Evolutionary conservation across 1,140 invertebrate species (phyloP).

Genomic region (Phymorhynchus buccinoides): DNA sequence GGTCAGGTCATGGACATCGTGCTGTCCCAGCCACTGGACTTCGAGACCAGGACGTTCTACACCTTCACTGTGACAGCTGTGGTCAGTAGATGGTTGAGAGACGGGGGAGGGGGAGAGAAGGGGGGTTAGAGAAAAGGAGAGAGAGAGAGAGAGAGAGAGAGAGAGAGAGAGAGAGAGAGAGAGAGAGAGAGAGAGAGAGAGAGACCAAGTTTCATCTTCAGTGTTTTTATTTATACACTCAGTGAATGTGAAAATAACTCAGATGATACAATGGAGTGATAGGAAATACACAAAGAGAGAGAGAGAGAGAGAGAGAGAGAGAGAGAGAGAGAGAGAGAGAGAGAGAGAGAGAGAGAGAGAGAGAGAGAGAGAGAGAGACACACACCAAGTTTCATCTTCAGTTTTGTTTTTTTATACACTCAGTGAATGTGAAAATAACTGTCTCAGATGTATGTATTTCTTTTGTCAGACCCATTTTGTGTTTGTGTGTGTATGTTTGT

Average conservation of each 20-base stretch:
- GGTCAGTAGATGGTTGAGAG: background rate
- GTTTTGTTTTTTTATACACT: no score
- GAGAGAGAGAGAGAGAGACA: background rate
- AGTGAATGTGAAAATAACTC: no score
- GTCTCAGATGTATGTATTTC: no score
- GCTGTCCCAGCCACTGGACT: constrained; percentile 27
- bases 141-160: background rate
- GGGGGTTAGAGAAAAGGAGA: background rate
- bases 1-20: constrained; percentile 19
- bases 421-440: no score
- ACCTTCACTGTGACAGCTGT: constrained; percentile 17
- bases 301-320: background rate
- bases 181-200: background rate
- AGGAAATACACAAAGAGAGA: background rate
- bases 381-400: background rate
- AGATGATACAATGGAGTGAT: no score
- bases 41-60: constrained; percentile 35
- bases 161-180: background rate
- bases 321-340: background rate
- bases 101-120: background rate
- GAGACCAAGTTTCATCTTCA: background rate
- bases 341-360: background rate
- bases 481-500: background rate
- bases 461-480: no score
- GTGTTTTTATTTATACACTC: no score